Percentiles rank a stretch among this genome's conserved stretches.
Conservation (phyloP, 64 coral and sea anemone genomes). For the Stichodactyla mertensii region DNA sequence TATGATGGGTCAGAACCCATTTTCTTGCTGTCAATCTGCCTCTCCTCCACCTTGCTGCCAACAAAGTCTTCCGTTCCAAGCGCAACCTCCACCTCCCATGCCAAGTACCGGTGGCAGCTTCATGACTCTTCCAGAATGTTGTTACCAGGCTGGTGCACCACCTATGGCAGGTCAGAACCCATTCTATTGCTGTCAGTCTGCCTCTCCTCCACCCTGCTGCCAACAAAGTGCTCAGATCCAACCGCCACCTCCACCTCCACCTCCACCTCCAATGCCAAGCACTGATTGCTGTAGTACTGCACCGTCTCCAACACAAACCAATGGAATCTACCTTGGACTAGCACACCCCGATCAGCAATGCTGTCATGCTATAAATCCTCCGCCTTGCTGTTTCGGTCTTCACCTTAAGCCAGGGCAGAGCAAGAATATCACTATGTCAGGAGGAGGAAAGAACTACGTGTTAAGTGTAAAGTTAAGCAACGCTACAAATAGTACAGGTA, state of each 20-base stretch:
- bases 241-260: neutral
- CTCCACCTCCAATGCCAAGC: neutral
- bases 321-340: neutral
- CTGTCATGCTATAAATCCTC: neutral
- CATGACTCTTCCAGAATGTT: neutral
- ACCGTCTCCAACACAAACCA: neutral
- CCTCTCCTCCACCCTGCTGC: slow-evolving; percentile 1
- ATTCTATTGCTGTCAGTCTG: neutral
- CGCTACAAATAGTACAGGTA: neutral
- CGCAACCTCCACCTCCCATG: too few species aligned
- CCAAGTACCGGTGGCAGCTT: neutral
- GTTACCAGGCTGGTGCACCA: neutral
- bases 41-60: slow-evolving; percentile 12
- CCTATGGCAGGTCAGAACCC: neutral
- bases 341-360: neutral
- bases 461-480: neutral
- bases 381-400: slow-evolving; percentile 9
- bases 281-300: neutral
- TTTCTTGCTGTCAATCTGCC: neutral
- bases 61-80: neutral
- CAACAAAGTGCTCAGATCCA: neutral
- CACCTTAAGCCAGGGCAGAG: slow-evolving; percentile 2
- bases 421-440: slow-evolving; percentile 10
- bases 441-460: neutral
- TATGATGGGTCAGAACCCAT: neutral